Evolutionary conservation across 1,140 invertebrate genomes (phyloP), one percentile per base, ranked within the genome.

Genomic region (Bombus confusus): DNA sequence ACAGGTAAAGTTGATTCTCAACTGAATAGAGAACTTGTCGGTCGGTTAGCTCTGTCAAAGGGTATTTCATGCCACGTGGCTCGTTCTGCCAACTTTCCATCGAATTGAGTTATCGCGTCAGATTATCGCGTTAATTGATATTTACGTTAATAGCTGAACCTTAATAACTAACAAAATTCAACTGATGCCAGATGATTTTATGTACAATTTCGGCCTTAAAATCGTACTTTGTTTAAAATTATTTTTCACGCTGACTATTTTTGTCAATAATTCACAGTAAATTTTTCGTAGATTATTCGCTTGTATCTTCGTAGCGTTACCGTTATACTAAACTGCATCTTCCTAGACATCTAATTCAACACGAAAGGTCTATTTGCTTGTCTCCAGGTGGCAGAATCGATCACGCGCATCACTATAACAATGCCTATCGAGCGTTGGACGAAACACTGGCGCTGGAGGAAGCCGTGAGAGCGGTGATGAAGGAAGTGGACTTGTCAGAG

Each of bases 341-440:
- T 10, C 9, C 37, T 15, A n/a, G 8, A 62, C n/a, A 39, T 8
- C 9, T 41, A 37, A 76, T 39, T 59, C 28, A 76, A 76, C 34
- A 34, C 6, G 52, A 59, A 52, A 25, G 47, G 74, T 39, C 74
- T 18, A 59, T 89, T 83, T 81, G 57, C 39, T 34, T 88, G 80
- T 72, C 92, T 95, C 47, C 90, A 97, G 97, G 98, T 85, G 98
- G 97, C 5, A 96, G 97, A 90, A 98, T 98, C 83, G 98, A 98
- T 91, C 97, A 97, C 92, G 98, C 97, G 6, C 98, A 98, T 94
- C 98, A 98, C 89, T 97, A 97, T 88, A 97, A 97, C 89, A 97
- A 97, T 89, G 97, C 97, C 3, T 96, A 96, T 75, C 95, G 97
- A 85, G 97, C 98, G 0, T 93, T 98, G 9, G 97, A 98, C 91